phyloP scores from a whole-genome alignment of 2,888 invertebrate genomes.

The Teinopalpus imperialis region DNA sequence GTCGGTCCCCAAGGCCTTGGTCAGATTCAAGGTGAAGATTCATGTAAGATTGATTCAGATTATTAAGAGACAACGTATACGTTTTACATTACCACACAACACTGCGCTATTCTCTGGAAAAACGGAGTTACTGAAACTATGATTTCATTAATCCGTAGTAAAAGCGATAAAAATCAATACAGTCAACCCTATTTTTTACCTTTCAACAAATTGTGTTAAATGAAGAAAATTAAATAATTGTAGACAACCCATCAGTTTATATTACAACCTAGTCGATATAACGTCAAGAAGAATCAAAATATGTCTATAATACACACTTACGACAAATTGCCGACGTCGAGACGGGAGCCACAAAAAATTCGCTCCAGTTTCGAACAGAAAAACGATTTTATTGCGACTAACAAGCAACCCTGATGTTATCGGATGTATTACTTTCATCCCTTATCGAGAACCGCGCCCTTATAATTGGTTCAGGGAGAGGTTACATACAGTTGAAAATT shows the following conservation, averaged over 20 bases:
- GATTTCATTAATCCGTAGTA: too few species aligned
- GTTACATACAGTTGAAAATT: constrained; percentile 48
- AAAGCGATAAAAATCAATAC: too few species aligned
- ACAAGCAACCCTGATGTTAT: constrained; percentile 74
- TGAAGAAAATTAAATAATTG: constrained; percentile 1
- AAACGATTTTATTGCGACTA: constrained; percentile 73
- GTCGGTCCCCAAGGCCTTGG: too few species aligned
- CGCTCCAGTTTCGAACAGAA: constrained; percentile 60
- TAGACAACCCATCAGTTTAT: not conserved
- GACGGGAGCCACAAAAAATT: constrained; percentile 72
- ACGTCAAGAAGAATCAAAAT: constrained; percentile 42
- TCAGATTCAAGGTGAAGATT: too few species aligned
- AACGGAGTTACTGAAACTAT: too few species aligned
- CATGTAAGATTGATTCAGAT: too few species aligned
- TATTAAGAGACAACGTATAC: too few species aligned
- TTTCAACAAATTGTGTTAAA: not conserved
- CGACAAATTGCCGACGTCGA: constrained; percentile 70
- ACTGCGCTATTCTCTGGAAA: too few species aligned
- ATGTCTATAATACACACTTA: constrained; percentile 37
- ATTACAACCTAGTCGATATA: constrained; percentile 18
- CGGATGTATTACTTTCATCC: constrained; percentile 76
- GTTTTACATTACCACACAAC: too few species aligned
- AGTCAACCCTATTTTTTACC: too few species aligned
- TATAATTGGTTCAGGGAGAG: constrained; percentile 59
- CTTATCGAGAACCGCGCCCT: constrained; percentile 63